A percentile compares a stretch with the other conserved stretches of the same genome.
Evolutionary conservation across 2,888 invertebrate genomes (phyloP).

Genomic region (Mermis nigrescens): DNA sequence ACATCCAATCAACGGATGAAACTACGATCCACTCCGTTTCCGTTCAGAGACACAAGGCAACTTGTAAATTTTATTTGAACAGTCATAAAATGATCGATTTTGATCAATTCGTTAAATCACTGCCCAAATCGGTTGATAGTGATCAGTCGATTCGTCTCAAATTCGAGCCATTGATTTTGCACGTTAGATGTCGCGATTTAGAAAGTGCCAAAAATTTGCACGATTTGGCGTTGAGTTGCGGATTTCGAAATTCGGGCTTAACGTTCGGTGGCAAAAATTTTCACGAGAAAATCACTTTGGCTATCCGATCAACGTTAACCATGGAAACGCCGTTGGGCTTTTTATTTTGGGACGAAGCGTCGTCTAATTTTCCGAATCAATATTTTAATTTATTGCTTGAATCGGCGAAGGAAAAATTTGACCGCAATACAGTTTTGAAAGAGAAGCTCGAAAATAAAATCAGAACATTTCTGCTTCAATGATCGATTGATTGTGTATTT

Average conservation of each 20-base stretch:
- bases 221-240: slow-evolving; percentile 33
- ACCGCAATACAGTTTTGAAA: too few relatives aligned
- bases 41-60: neutral
- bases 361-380: neutral
- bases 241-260: slow-evolving; percentile 39
- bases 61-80: neutral
- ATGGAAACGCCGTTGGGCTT: slow-evolving; percentile 35
- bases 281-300: slow-evolving; percentile 36
- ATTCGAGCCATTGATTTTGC: slow-evolving; percentile 40
- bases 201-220: slow-evolving; percentile 34
- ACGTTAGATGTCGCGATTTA: slow-evolving; percentile 36
- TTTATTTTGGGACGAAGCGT: neutral
- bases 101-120: neutral
- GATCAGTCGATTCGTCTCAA: slow-evolving; percentile 26
- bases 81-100: neutral
- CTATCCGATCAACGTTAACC: slow-evolving; percentile 36
- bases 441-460: too few relatives aligned
- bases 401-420: neutral
- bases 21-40: too few relatives aligned
- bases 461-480: too few relatives aligned
- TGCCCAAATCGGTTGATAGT: slow-evolving; percentile 8
- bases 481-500: too few relatives aligned
- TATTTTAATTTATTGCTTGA: neutral
- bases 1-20: too few relatives aligned
- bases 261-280: slow-evolving; percentile 32